These are phyloP conservation scores for Sturnus vulgaris DNA, from an alignment of 2,113 vertebrate genomes.

Conservation along the genomic window DNA sequence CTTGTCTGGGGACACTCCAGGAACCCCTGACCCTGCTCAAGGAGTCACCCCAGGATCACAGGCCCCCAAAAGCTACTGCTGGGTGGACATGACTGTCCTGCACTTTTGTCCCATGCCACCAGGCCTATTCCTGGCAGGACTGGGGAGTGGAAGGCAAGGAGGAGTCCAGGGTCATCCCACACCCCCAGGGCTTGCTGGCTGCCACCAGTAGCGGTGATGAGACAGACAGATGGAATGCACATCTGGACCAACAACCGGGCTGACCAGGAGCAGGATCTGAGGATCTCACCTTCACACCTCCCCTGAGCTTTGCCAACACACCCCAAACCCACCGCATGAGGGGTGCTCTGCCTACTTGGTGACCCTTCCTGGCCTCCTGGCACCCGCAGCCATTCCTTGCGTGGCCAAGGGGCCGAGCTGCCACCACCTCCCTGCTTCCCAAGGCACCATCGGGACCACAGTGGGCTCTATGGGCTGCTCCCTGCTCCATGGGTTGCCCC, in stretches of 20 bases:
- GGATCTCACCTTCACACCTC: neutral
- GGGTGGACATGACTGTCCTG: rapidly evolving
- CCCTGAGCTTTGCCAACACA: neutral
- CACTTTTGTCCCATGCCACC: neutral
- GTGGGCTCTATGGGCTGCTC: rapidly evolving
- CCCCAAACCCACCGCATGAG: neutral
- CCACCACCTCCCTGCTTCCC: neutral
- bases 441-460: rapidly evolving
- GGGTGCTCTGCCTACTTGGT: neutral
- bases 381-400: rapidly evolving
- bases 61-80: rapidly evolving
- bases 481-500: no score
- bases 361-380: neutral
- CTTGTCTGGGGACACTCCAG: neutral
- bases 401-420: neutral
- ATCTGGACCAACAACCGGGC: neutral
- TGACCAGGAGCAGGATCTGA: neutral
- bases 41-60: neutral
- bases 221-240: rapidly evolving
- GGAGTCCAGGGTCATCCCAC: neutral
- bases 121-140: neutral
- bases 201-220: rapidly evolving
- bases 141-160: neutral
- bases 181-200: rapidly evolving
- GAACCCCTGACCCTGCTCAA: rapidly evolving